Evolutionary conservation across 2,113 vertebrate species (phyloP).

Genomic region (Regulus satrapa): DNA sequence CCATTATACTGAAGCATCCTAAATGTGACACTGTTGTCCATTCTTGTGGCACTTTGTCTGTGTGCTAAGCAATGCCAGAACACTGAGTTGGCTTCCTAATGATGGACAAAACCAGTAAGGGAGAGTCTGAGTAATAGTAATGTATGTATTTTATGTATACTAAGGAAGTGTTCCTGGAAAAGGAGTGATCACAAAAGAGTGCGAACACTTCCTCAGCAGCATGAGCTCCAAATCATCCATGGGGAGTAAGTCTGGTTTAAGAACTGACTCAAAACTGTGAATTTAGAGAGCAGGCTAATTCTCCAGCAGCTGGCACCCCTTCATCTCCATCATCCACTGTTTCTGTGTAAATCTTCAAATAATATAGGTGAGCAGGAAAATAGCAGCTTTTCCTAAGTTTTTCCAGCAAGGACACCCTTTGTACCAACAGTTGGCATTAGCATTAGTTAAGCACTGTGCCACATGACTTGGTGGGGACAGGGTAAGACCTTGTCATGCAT

Average conservation of each 20-base stretch:
- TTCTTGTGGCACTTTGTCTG: neutral
- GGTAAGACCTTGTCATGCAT: neutral
- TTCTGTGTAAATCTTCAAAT: neutral
- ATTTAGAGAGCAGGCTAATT: neutral
- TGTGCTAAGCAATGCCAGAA: neutral
- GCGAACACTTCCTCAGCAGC: neutral
- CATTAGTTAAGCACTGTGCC: neutral
- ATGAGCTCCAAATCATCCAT: neutral
- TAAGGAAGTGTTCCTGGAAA: neutral
- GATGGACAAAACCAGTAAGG: neutral
- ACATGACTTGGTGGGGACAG: neutral
- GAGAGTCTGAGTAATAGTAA: neutral
- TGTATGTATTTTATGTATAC: accelerated
- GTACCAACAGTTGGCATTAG: neutral
- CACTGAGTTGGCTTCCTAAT: neutral
- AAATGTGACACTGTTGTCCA: neutral
- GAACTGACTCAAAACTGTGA: neutral
- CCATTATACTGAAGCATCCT: neutral
- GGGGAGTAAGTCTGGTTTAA: neutral
- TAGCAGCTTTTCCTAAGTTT: neutral
- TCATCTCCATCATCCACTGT: neutral
- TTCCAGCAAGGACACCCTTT: neutral
- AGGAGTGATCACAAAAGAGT: neutral
- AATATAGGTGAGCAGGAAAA: neutral
- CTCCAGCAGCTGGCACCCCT: neutral